These are phyloP conservation scores for Myripristis jacobus DNA, from an alignment of 2,797 vertebrate species.

Conservation along the genomic window DNA sequence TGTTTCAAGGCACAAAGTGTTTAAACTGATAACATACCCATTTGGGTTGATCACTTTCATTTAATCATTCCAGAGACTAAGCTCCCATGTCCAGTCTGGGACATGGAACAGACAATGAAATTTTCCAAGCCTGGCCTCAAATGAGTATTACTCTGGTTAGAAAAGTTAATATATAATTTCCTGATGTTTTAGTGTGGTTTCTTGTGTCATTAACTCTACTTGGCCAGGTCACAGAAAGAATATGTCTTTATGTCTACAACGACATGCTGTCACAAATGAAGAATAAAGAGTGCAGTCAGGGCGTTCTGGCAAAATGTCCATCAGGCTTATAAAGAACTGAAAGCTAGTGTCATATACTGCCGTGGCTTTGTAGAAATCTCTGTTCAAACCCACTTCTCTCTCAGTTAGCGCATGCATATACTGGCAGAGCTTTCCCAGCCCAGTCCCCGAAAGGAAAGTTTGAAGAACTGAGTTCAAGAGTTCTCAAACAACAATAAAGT, in stretches of 20 bases:
- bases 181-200: slow-evolving; percentile 30
- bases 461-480: slow-evolving; percentile 34
- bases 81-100: slow-evolving; percentile 40
- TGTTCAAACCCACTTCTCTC: slow-evolving; percentile 26
- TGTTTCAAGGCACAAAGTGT: slow-evolving; percentile 10
- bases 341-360: slow-evolving; percentile 33
- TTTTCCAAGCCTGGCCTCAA: slow-evolving; percentile 9
- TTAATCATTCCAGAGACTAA: slow-evolving; percentile 18
- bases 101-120: slow-evolving; percentile 16
- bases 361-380: slow-evolving; percentile 40
- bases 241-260: slow-evolving; percentile 7
- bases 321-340: slow-evolving; percentile 4
- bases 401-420: slow-evolving; percentile 48
- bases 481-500: slow-evolving; percentile 47
- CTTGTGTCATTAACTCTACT: slow-evolving; percentile 20
- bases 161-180: slow-evolving; percentile 39
- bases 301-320: slow-evolving; percentile 20
- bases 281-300: slow-evolving; percentile 50
- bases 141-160: slow-evolving; percentile 20
- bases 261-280: slow-evolving; percentile 22
- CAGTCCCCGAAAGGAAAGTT: slow-evolving; percentile 57
- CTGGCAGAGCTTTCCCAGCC: slow-evolving; percentile 36
- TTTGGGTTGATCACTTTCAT: slow-evolving; percentile 11
- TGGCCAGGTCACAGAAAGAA: slow-evolving; percentile 17
- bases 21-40: slow-evolving; percentile 17